Base-by-base conservation (phyloP, 2,113 vertebrate species). In the Nothocercus nigrocapillus region DNA sequence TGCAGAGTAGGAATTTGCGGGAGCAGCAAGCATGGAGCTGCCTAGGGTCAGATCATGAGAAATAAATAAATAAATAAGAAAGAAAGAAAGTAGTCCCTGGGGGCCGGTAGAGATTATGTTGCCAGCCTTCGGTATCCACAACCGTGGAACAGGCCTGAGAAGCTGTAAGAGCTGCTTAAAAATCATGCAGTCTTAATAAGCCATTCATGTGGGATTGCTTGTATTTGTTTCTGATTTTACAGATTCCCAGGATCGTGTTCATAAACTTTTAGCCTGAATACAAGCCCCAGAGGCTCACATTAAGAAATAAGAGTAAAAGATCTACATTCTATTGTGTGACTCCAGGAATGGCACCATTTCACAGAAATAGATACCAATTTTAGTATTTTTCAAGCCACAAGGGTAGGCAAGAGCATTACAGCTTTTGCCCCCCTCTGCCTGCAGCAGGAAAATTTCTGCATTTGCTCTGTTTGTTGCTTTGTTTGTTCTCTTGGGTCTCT, bases 251-350 rank as follows among this genome's bases (percentile, higher is more conserved):
- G 90, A 83, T 78, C 80, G 1, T 75, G 72, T 95, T 94, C 91
- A 93, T 95, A 94, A 90, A 94, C 92, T 95, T 95, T 90, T 68
- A 91, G 79, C 45, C 20, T 32, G 68, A 88, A 89, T 78, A 81
- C 16, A 94, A 83, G 54, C 82, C 90, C 68, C 8, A 16, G 74
- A 92, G 90, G 72, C 56, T 85, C 64, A 42, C 61, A 21, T 81
- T 85, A 82, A 74, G 94, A 88, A 58, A 6, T n/a, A 64, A 69
- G n/a, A 15, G 72, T 47, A 62, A 80, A 85, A 80, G 38, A 66
- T 77, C 59, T 51, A 34, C 80, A 88, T 69, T 44, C 32, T 18
- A 5, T 49, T 20, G 5, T 45, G 4, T 9, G 2, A 69, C 74
- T 68, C 68, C 47, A 53, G 40, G 70, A 74, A 63, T 0, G 1